A percentile compares a stretch with the other conserved stretches of the same genome.
These are phyloP conservation scores for Marcusenius ussheri DNA, from an alignment of 2,113 vertebrate species.

Conservation along the genomic window DNA sequence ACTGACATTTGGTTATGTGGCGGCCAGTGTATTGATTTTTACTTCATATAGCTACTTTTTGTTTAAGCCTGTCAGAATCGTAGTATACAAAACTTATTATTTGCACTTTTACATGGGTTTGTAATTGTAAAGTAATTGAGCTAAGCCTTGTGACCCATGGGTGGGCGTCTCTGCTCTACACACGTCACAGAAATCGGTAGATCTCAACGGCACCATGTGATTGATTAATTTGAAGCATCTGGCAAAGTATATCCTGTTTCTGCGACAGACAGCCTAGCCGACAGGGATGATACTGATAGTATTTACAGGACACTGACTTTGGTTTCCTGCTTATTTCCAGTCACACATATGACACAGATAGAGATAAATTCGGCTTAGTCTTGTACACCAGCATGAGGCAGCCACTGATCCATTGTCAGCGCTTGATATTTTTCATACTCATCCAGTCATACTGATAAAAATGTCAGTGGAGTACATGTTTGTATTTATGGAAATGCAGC, in stretches of 20 bases:
- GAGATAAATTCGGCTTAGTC: neutral
- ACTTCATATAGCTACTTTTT: neutral
- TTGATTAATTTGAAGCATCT: neutral
- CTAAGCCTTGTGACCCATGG: neutral
- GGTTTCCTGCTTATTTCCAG: neutral
- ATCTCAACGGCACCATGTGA: neutral
- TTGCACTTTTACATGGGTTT: constrained; percentile 18
- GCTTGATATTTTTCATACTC: constrained; percentile 5
- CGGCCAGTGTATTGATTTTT: neutral
- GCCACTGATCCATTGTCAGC: neutral
- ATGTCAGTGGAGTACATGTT: constrained; percentile 7
- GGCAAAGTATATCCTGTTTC: neutral
- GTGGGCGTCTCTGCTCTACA: neutral
- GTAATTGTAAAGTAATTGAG: neutral
- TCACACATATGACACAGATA: neutral
- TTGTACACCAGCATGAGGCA: neutral
- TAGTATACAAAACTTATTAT: neutral
- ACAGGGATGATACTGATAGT: neutral
- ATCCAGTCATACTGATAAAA: neutral
- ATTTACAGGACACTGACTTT: neutral
- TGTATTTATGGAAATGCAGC: constrained; percentile 22
- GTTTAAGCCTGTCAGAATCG: constrained; percentile 2
- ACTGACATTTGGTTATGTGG: neutral
- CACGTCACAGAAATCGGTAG: neutral
- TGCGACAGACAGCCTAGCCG: neutral